Conservation (phyloP, 1,140 invertebrate species). For the Vanessa tameamea region DNA sequence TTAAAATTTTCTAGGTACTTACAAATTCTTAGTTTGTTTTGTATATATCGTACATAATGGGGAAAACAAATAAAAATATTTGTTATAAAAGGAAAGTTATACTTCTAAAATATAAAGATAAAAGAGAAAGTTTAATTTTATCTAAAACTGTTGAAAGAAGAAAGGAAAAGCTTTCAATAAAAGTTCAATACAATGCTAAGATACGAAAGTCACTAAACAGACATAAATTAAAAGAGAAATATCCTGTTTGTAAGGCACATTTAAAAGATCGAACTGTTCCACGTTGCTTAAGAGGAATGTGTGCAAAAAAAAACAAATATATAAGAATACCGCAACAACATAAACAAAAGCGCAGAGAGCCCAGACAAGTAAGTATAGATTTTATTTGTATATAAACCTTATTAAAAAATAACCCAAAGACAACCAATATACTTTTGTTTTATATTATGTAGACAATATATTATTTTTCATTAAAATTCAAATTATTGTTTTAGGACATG, state of each 20-base stretch:
- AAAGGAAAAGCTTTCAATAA: slow-evolving; percentile 10
- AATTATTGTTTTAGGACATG: background rate
- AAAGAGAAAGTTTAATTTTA: slow-evolving; percentile 6
- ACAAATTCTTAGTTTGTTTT: too few species aligned
- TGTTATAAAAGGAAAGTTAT: slow-evolving; percentile 13
- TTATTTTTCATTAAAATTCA: too few species aligned
- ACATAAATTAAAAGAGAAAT: background rate
- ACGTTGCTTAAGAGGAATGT: slow-evolving; percentile 18
- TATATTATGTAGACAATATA: too few species aligned
- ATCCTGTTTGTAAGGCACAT: slow-evolving; percentile 8
- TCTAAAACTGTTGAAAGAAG: background rate
- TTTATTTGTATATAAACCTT: background rate
- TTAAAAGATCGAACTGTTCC: slow-evolving; percentile 25
- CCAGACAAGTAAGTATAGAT: background rate
- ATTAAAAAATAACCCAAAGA: background rate
- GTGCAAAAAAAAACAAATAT: background rate
- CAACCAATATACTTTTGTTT: too few species aligned
- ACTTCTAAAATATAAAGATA: slow-evolving; percentile 11
- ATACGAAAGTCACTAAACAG: background rate
- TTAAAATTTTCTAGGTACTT: too few species aligned
- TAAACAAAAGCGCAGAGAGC: background rate
- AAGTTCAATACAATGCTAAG: background rate
- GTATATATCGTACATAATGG: background rate
- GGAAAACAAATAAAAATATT: background rate
- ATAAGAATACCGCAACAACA: background rate